Evolutionary conservation across 2,113 vertebrate species (phyloP).

Genomic region (Thalassarche chlororhynchos): DNA sequence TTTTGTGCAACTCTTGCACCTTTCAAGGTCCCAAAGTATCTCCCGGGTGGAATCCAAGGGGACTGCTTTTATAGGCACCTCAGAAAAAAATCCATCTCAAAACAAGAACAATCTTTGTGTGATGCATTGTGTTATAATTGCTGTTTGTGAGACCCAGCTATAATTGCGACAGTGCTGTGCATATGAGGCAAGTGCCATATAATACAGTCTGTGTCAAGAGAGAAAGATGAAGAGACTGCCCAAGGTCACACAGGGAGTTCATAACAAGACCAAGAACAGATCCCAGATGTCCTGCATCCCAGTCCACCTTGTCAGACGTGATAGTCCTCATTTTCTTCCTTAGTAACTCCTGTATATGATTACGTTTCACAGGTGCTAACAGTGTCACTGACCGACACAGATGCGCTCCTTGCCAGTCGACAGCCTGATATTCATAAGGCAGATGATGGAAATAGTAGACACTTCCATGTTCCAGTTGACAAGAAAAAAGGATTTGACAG

Average conservation of each 20-base stretch:
- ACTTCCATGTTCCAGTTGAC: not conserved
- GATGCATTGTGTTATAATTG: not conserved
- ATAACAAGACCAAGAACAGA: not conserved
- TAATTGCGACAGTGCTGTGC: accelerated
- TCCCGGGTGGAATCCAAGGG: not conserved
- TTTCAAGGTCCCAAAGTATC: not conserved
- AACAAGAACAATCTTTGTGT: not conserved
- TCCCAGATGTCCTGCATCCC: not conserved
- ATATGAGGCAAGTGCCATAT: accelerated
- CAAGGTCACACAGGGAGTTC: not conserved
- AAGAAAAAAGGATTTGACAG: not conserved
- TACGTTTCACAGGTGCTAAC: not conserved
- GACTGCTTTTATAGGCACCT: not conserved
- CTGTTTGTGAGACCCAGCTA: not conserved
- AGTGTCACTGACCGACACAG: not conserved
- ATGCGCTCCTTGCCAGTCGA: not conserved
- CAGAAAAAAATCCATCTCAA: not conserved
- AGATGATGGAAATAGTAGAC: not conserved
- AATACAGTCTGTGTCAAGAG: not conserved
- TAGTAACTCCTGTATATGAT: accelerated
- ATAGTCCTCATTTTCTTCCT: not conserved
- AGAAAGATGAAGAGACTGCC: not conserved
- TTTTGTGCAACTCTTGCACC: not conserved
- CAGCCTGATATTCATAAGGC: not conserved
- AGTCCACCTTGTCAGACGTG: not conserved